Conservation (phyloP, 2,888 invertebrate species). For the Tiphia femorata region DNA sequence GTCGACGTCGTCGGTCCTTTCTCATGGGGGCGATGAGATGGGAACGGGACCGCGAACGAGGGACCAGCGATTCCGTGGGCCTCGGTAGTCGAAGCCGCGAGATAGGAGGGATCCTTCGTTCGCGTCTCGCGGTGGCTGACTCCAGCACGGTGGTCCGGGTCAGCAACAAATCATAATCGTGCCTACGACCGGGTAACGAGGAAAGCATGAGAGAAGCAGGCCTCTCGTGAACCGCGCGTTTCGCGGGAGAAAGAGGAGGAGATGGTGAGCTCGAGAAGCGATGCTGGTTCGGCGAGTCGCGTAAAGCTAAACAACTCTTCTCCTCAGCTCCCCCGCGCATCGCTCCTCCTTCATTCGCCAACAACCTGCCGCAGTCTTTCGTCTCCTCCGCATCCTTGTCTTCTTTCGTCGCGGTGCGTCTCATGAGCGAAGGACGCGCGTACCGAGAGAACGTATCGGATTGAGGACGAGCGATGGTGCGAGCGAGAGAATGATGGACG, state of each 20-base stretch:
- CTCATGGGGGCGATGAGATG: too few relatives aligned
- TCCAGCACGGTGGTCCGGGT: constrained; percentile 61
- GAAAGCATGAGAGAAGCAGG: constrained; percentile 46
- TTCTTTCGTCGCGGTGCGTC: too few relatives aligned
- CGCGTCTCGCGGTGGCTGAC: constrained; percentile 39
- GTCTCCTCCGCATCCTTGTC: too few relatives aligned
- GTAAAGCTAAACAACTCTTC: too few relatives aligned
- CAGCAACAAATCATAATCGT: constrained; percentile 66
- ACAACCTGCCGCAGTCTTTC: too few relatives aligned
- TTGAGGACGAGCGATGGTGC: neutral
- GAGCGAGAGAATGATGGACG: neutral
- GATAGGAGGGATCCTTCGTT: neutral
- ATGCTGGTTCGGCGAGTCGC: neutral
- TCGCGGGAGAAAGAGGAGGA: constrained; percentile 11
- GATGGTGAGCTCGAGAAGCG: neutral
- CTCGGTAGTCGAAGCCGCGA: neutral
- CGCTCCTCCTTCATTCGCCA: too few relatives aligned
- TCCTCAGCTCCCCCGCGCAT: too few relatives aligned
- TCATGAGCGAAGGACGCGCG: neutral
- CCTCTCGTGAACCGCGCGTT: constrained; percentile 39
- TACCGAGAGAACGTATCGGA: neutral
- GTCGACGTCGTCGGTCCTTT: too few relatives aligned
- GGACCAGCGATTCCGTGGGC: too few relatives aligned
- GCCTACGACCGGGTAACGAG: constrained; percentile 61
- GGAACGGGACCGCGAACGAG: too few relatives aligned